A percentile compares a stretch with the other conserved stretches of the same genome.
Conservation (phyloP, 2,113 vertebrate species). For the Prunella fulvescens region DNA sequence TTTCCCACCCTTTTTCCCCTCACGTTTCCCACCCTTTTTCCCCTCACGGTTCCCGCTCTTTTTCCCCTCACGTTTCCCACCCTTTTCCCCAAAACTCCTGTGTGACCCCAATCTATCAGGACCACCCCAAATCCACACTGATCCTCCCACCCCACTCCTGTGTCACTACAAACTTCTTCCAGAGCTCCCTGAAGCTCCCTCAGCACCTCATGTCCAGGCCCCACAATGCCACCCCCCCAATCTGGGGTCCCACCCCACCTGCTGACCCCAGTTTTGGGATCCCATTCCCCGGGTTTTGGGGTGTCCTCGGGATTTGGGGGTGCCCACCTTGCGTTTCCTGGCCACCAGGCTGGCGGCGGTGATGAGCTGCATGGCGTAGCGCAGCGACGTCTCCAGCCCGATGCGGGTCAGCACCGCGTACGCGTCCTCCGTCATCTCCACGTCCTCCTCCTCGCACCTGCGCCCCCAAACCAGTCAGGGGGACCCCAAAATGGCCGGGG, state of each 20-base stretch:
- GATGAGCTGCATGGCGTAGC: background rate
- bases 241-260: background rate
- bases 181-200: background rate
- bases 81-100: background rate
- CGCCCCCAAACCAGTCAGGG: background rate
- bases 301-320: background rate
- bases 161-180: background rate
- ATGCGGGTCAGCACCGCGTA: background rate
- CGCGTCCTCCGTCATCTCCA: background rate
- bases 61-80: background rate
- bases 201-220: too few species aligned
- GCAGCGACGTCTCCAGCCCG: background rate
- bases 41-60: background rate
- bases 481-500: background rate
- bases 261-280: background rate
- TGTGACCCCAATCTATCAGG: too few species aligned
- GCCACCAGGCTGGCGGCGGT: background rate
- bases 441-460: background rate
- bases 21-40: background rate
- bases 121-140: background rate
- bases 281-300: rapidly evolving
- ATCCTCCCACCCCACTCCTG: too few species aligned
- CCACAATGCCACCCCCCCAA: rapidly evolving
- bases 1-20: background rate
- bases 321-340: background rate